Evolutionary conservation across 2,888 invertebrate species (phyloP).

Genomic region (Linyphia triangularis): DNA sequence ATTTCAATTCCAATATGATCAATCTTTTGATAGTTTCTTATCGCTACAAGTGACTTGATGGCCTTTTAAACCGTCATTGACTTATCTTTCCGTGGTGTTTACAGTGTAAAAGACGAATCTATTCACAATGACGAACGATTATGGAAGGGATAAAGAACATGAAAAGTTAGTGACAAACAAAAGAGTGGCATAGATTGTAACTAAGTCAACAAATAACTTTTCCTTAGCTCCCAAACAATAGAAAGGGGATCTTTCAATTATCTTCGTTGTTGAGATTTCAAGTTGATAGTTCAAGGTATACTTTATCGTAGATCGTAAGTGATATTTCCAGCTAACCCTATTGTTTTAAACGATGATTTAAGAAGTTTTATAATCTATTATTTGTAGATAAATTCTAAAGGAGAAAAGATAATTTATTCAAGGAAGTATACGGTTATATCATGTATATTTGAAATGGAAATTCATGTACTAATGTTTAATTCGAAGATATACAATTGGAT

Average conservation of each 20-base stretch:
- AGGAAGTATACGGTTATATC: too few species aligned
- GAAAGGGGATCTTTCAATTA: background rate
- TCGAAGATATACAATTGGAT: too few species aligned
- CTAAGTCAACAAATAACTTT: constrained; percentile 36
- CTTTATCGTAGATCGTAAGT: too few species aligned
- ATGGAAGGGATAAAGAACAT: background rate
- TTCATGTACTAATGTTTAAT: too few species aligned
- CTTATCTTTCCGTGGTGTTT: background rate
- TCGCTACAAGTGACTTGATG: background rate
- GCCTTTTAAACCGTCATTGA: background rate
- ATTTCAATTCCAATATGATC: too few species aligned
- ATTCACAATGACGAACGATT: background rate
- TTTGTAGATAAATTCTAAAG: too few species aligned
- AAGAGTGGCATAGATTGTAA: constrained; percentile 15
- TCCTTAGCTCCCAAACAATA: background rate
- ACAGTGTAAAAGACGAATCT: background rate
- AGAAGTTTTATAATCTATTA: too few species aligned
- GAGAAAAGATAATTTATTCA: too few species aligned
- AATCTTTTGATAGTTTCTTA: background rate
- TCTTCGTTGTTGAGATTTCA: background rate
- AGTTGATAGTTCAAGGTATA: background rate
- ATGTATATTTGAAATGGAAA: too few species aligned
- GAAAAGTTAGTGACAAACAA: background rate
- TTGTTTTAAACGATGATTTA: too few species aligned
- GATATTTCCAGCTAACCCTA: too few species aligned